Percentiles rank a stretch among this genome's conserved stretches.
Conservation (phyloP, 2,113 vertebrate genomes). For the Sula dactylatra region DNA sequence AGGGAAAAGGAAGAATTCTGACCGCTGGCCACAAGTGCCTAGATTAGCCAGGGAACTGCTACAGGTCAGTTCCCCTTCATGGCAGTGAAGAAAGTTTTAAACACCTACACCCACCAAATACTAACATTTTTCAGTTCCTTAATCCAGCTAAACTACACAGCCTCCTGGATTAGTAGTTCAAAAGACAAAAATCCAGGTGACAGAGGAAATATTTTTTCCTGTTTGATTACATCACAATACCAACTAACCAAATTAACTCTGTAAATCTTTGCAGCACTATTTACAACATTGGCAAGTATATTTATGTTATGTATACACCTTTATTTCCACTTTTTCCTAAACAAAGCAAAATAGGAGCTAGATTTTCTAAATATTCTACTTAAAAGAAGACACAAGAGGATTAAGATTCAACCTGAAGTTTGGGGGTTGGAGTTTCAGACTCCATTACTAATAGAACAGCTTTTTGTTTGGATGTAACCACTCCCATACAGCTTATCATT, state of each 20-base stretch:
- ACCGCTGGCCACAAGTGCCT: not conserved
- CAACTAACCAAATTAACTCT: not conserved
- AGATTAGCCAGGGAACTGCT: not conserved
- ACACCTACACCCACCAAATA: not conserved
- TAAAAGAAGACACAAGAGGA: not conserved
- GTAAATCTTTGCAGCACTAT: not conserved
- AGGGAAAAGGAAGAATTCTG: not conserved
- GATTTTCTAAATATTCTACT: not conserved
- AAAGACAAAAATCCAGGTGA: not conserved
- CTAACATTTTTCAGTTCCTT: not conserved
- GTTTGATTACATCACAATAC: not conserved
- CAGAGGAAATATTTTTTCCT: not conserved
- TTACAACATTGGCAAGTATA: not conserved
- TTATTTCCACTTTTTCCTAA: not conserved
- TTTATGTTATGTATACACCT: not conserved
- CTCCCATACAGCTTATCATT: not conserved
- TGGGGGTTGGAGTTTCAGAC: not conserved
- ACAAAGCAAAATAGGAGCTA: not conserved
- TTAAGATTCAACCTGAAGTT: not conserved
- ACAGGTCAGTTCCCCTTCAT: not conserved
- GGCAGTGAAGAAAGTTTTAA: not conserved
- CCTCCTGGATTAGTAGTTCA: not conserved
- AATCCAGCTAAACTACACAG: accelerated
- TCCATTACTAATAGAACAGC: not conserved
- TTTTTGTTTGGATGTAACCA: not conserved